Percentiles rank a stretch among this genome's conserved stretches.
phyloP scores from a whole-genome alignment of 2,797 vertebrate species.

The Gorsachius magnificus region DNA sequence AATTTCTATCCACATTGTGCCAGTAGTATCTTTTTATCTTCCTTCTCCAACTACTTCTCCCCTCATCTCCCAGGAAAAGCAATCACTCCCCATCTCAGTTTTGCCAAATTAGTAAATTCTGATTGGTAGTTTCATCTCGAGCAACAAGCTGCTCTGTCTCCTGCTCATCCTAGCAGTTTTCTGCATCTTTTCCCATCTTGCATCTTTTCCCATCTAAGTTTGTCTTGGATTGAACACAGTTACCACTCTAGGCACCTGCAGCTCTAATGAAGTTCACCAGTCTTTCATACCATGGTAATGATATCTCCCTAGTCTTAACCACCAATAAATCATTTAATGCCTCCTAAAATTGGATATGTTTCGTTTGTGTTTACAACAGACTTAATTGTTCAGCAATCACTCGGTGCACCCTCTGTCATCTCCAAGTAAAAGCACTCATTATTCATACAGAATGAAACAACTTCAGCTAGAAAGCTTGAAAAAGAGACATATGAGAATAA shows the following conservation, averaged over 20 bases:
- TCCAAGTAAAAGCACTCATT: not conserved
- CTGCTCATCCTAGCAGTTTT: not conserved
- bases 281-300: not conserved
- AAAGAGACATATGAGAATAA: not conserved
- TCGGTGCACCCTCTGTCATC: not conserved
- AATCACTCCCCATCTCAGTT: not conserved
- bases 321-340: not conserved
- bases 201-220: not conserved
- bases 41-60: not conserved
- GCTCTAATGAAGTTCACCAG: not conserved
- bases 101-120: not conserved
- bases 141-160: not conserved
- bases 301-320: not conserved
- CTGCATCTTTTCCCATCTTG: too few relatives aligned
- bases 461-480: not conserved
- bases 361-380: not conserved
- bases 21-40: not conserved
- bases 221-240: not conserved
- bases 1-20: not conserved
- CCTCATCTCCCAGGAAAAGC: not conserved
- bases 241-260: not conserved
- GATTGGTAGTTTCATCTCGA: not conserved
- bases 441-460: not conserved
- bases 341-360: not conserved
- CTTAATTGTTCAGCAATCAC: not conserved